phyloP scores from a whole-genome alignment of 2,113 vertebrate genomes.

The Bagarius yarrelli region DNA sequence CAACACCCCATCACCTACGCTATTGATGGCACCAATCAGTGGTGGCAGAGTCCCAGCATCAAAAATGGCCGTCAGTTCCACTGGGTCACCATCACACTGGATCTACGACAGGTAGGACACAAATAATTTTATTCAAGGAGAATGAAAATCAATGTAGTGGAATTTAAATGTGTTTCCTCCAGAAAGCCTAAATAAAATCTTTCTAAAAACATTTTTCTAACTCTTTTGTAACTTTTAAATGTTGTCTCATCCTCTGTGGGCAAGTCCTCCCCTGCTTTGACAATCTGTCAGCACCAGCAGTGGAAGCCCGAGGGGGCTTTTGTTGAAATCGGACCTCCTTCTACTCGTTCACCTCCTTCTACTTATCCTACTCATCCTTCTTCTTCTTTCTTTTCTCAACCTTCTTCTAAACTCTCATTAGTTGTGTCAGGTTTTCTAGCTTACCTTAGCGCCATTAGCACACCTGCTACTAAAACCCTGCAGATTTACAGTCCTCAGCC shows the following conservation, averaged over 20 bases:
- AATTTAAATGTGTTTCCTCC: not conserved
- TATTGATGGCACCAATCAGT: conserved; percentile 93
- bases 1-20: conserved; percentile 87
- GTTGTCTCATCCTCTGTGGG: not conserved
- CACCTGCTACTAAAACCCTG: conserved; percentile 24
- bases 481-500: conserved; percentile 31
- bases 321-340: conserved; percentile 28
- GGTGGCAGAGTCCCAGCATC: conserved; percentile 99
- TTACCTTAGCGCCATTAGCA: conserved; percentile 13
- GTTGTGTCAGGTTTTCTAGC: conserved; percentile 22
- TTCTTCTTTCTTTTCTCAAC: too few relatives aligned
- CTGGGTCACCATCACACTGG: conserved; percentile 92
- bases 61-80: conserved; percentile 92
- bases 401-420: conserved; percentile 17
- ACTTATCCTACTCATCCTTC: not conserved
- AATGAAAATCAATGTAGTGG: not conserved
- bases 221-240: not conserved
- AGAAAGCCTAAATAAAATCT: not conserved
- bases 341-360: not conserved
- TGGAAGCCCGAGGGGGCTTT: not conserved
- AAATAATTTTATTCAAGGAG: not conserved
- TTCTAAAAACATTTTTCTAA: not conserved
- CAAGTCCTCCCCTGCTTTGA: not conserved
- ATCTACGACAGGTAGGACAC: conserved; percentile 87
- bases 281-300: conserved; percentile 23